Percentiles rank a stretch among this genome's conserved stretches.
These are phyloP conservation scores for Otus sunia DNA, from an alignment of 2,113 vertebrate genomes.

Conservation along the genomic window DNA sequence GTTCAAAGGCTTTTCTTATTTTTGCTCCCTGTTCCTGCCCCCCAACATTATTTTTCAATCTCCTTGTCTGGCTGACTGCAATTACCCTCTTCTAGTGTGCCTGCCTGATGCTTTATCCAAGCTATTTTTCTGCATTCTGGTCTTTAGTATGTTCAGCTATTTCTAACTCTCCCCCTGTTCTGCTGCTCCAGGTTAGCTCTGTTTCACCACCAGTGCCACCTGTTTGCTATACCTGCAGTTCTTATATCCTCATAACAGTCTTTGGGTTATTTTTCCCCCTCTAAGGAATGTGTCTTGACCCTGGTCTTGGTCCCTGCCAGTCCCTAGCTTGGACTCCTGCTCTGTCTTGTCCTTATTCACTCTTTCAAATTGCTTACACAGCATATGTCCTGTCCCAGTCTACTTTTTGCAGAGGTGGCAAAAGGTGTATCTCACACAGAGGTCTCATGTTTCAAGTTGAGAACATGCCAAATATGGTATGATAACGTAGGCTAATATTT, in stretches of 20 bases:
- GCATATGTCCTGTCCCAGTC: background rate
- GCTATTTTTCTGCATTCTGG: background rate
- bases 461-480: background rate
- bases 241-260: background rate
- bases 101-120: background rate
- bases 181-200: background rate
- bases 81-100: background rate
- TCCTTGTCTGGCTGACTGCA: background rate
- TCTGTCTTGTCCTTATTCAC: background rate
- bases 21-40: background rate
- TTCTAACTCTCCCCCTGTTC: background rate
- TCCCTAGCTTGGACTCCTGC: background rate
- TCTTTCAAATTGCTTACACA: background rate
- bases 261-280: rapidly evolving
- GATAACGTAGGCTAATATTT: background rate
- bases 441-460: background rate
- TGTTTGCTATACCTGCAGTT: background rate
- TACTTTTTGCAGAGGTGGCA: background rate
- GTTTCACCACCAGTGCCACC: background rate
- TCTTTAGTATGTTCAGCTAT: background rate
- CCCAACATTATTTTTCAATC: background rate
- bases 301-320: background rate
- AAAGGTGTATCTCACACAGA: background rate
- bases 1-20: background rate
- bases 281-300: background rate